Conservation (phyloP, 2,113 vertebrate genomes). For the Cynopterus brachyotis region DNA sequence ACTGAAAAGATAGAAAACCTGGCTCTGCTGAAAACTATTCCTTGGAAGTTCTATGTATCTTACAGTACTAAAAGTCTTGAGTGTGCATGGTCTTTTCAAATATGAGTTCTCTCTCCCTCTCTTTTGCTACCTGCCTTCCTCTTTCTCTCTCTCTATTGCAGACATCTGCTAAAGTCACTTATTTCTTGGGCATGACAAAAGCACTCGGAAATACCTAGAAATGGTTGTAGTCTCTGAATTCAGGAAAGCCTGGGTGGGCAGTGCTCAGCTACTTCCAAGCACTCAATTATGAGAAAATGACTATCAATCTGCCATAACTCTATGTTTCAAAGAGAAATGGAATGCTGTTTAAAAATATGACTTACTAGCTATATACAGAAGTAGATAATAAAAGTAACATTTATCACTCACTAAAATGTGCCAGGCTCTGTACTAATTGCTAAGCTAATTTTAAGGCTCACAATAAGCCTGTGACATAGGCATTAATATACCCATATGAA, state of each 20-base stretch:
- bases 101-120: neutral
- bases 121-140: neutral
- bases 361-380: neutral
- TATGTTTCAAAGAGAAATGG: neutral
- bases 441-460: neutral
- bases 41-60: neutral
- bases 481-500: neutral
- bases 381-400: neutral
- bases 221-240: neutral
- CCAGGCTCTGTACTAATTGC: neutral
- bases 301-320: neutral
- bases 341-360: neutral
- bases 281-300: neutral
- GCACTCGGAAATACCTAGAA: neutral
- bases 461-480: neutral
- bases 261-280: neutral
- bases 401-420: neutral
- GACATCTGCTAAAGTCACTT: neutral
- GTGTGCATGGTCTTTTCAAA: neutral
- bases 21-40: neutral
- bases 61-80: slow-evolving; percentile 35
- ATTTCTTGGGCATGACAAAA: slow-evolving; percentile 27
- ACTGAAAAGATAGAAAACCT: neutral
- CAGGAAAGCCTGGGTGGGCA: neutral
- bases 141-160: neutral